These are phyloP conservation scores for Pelmatolapia mariae DNA, from an alignment of 2,113 vertebrate species.

Conservation along the genomic window DNA sequence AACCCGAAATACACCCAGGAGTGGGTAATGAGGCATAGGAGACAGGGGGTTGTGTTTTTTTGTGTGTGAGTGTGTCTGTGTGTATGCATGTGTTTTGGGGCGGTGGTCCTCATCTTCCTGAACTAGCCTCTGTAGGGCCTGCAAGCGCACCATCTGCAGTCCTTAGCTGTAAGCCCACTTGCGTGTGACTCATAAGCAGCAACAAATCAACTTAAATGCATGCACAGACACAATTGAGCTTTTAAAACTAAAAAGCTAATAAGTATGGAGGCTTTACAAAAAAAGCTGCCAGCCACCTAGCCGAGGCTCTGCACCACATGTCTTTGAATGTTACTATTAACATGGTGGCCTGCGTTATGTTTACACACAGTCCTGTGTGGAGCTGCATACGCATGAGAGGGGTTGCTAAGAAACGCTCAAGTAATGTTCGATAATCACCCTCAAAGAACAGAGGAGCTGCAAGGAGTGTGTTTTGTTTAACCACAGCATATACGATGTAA, in stretches of 20 bases:
- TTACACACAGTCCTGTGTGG: neutral
- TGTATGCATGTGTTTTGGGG: slow-evolving; percentile 1
- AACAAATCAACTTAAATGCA: slow-evolving; percentile 51
- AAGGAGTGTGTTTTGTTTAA: neutral
- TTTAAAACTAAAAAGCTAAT: neutral
- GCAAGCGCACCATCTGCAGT: slow-evolving; percentile 62
- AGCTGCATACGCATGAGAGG: neutral
- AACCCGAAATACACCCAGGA: slow-evolving; percentile 38
- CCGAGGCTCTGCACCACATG: neutral
- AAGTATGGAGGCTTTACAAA: neutral
- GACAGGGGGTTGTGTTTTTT: slow-evolving; percentile 19
- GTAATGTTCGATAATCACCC: neutral
- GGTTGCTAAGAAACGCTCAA: neutral
- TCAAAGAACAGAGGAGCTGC: neutral
- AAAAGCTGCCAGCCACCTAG: neutral
- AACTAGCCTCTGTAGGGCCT: slow-evolving; percentile 27
- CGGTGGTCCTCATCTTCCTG: neutral
- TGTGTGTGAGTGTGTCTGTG: slow-evolving; percentile 8
- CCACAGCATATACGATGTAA: neutral
- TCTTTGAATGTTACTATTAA: neutral
- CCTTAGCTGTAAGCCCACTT: slow-evolving; percentile 29
- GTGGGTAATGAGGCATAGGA: slow-evolving; percentile 58
- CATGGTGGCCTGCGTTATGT: neutral
- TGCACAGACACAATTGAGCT: slow-evolving; percentile 8
- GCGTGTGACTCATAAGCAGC: slow-evolving; percentile 27